Conservation (phyloP, 2,888 invertebrate genomes). For the Drosophila ezoana region DNA sequence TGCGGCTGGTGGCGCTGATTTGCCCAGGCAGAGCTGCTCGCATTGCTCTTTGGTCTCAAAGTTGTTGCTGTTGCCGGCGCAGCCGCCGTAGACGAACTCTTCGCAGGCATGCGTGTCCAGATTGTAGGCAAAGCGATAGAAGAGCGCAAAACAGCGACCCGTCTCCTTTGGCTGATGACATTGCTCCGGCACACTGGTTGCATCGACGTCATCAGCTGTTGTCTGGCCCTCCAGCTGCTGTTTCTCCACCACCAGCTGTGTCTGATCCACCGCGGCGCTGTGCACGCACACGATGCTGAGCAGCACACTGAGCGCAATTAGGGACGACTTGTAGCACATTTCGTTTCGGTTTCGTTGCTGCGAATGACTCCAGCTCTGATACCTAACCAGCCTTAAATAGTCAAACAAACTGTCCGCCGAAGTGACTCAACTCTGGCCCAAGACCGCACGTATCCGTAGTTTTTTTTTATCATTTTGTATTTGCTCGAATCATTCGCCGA, state of each 20-base stretch:
- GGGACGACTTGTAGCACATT: conserved; percentile 51
- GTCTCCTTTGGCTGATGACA: conserved; percentile 88
- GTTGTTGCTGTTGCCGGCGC: conserved; percentile 92
- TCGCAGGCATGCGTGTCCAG: conserved; percentile 86
- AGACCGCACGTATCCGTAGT: conserved; percentile 46
- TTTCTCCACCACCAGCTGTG: conserved; percentile 63
- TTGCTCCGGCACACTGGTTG: conserved; percentile 59
- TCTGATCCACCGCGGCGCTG: conserved; percentile 36
- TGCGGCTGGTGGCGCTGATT: conserved; percentile 10
- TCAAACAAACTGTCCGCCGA: background rate
- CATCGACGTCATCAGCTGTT: conserved; percentile 9
- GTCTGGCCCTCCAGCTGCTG: conserved; percentile 16
- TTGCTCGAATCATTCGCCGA: conserved; percentile 68
- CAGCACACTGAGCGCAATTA: conserved; percentile 35
- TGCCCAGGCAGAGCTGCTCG: conserved; percentile 85
- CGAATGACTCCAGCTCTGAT: conserved; percentile 52
- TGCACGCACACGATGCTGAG: conserved; percentile 27
- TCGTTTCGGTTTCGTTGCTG: conserved; percentile 41
- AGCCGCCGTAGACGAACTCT: conserved; percentile 91
- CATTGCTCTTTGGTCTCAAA: conserved; percentile 89
- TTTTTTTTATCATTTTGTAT: conserved; percentile 39
- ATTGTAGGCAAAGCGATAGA: conserved; percentile 80
- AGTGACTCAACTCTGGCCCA: conserved; percentile 29
- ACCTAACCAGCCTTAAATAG: conserved; percentile 62
- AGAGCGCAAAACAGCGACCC: conserved; percentile 90